phyloP scores from a whole-genome alignment of 2,113 vertebrate genomes.

The Oostethus manadensis region DNA sequence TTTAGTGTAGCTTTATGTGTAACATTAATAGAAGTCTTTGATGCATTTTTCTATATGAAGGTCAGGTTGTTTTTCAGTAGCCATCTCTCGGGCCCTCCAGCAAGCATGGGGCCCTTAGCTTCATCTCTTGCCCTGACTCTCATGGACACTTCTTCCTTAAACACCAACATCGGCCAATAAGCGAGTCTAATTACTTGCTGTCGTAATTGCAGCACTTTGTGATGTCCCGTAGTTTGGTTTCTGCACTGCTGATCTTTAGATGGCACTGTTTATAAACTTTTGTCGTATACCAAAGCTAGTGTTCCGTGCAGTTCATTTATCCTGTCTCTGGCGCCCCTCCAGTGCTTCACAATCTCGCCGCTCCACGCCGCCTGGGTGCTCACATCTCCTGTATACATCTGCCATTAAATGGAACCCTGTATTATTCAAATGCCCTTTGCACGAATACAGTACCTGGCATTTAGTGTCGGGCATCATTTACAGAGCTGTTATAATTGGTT shows the following conservation, averaged over 20 bases:
- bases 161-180: too few species aligned
- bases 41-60: too few species aligned
- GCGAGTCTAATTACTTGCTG: too few species aligned
- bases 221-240: constrained; percentile 14
- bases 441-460: constrained; percentile 30
- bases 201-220: constrained; percentile 2
- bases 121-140: too few species aligned
- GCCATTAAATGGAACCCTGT: constrained; percentile 40
- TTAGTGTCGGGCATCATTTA: constrained; percentile 36
- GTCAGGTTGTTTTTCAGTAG: constrained; percentile 13
- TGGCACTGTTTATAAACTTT: not conserved
- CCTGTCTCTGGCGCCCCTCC: constrained; percentile 19
- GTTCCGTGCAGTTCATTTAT: constrained; percentile 37
- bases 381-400: constrained; percentile 14
- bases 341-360: constrained; percentile 25
- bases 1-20: constrained; percentile 2
- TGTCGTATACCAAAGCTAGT: constrained; percentile 19
- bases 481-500: constrained; percentile 30
- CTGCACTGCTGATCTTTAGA: constrained; percentile 11
- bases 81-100: not conserved
- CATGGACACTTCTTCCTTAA: too few species aligned
- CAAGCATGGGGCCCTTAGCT: too few species aligned
- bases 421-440: constrained; percentile 40
- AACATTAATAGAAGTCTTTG: not conserved
- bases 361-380: constrained; percentile 12